Conservation (phyloP, 1,140 invertebrate species). For the Zaprionus nigranus region DNA sequence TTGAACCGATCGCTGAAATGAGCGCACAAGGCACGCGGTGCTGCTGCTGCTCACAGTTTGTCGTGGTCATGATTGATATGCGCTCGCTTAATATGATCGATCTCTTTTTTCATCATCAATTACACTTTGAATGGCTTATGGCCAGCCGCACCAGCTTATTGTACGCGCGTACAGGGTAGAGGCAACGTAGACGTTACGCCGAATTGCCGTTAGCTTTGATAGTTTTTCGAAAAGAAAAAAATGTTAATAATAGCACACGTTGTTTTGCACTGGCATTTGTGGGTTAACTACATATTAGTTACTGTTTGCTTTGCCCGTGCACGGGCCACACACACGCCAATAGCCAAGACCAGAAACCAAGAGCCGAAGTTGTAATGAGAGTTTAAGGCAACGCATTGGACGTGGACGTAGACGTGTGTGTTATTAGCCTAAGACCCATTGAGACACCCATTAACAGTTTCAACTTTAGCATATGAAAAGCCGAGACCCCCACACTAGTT, state of each 20-base stretch:
- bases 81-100: conserved; percentile 79
- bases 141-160: conserved; percentile 58
- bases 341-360: neutral
- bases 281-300: conserved; percentile 82
- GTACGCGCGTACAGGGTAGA: conserved; percentile 28
- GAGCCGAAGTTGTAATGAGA: conserved; percentile 32
- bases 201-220: conserved; percentile 69
- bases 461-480: conserved; percentile 46
- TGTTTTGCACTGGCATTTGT: conserved; percentile 70
- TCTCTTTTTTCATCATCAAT: conserved; percentile 83
- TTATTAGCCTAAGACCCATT: conserved; percentile 58
- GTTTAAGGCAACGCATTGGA: conserved; percentile 3
- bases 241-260: conserved; percentile 73
- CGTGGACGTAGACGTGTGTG: conserved; percentile 32
- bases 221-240: conserved; percentile 36
- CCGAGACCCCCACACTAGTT: neutral
- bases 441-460: conserved; percentile 56
- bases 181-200: conserved; percentile 18
- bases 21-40: conserved; percentile 12
- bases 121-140: conserved; percentile 75
- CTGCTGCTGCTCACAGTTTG: conserved; percentile 65
- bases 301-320: conserved; percentile 54
- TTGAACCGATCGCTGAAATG: conserved; percentile 37
- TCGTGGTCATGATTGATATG: conserved; percentile 80
- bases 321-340: conserved; percentile 50